Evolutionary conservation across 2,113 vertebrate genomes (phyloP).

Genomic region (Ochotona princeps): DNA sequence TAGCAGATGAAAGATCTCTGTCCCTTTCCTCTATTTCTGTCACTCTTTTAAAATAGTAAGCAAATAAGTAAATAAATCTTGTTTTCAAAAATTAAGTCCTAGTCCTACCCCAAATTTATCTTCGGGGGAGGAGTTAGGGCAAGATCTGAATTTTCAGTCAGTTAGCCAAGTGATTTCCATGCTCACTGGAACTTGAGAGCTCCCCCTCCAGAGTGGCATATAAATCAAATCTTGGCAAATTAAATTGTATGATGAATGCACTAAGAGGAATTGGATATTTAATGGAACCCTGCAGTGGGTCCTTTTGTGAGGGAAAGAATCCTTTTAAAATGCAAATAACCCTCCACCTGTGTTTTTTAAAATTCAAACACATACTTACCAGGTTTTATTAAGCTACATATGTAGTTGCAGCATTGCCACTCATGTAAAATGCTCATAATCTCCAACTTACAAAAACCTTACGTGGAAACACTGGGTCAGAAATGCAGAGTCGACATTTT

Average conservation of each 20-base stretch:
- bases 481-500: neutral
- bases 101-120: no score
- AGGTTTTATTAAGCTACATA: slow-evolving; percentile 69
- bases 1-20: no score
- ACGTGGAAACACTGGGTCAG: slow-evolving; percentile 9
- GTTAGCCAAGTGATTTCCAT: neutral
- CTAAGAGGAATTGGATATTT: slow-evolving; percentile 59
- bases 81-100: neutral
- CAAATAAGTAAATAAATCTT: no score
- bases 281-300: slow-evolving; percentile 62
- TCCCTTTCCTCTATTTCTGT: no score
- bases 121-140: neutral
- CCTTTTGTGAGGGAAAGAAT: slow-evolving; percentile 61
- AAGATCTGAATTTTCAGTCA: slow-evolving; percentile 51
- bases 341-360: slow-evolving; percentile 70
- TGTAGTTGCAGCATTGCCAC: slow-evolving; percentile 10
- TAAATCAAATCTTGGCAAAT: slow-evolving; percentile 71
- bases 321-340: slow-evolving; percentile 79
- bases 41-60: no score
- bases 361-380: slow-evolving; percentile 66
- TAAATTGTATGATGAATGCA: slow-evolving; percentile 62
- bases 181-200: slow-evolving; percentile 14
- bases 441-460: slow-evolving; percentile 38
- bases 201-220: neutral
- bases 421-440: slow-evolving; percentile 31